Evolutionary conservation across 2,888 invertebrate species (phyloP), one percentile per base, ranked within the genome.

Genomic region (Chouioia cunea): DNA sequence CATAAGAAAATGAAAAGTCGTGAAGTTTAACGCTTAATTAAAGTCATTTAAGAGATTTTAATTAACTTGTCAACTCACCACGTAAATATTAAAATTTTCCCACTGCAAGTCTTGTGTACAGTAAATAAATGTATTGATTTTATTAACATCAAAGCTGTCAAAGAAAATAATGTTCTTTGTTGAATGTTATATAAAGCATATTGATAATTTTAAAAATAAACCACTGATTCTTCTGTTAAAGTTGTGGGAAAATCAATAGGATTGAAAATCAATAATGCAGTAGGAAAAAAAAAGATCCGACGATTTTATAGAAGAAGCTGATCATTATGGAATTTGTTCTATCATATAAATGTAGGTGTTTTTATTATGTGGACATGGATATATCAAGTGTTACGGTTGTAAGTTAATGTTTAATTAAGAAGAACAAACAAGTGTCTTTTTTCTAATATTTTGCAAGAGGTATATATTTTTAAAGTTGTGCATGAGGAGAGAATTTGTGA

Each of bases 401-500:
- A 59, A 60, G 47, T 60, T 56, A 23, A 60, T 56, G 50, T 53
- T 65, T 44, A 54, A 58, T 60, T 54, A 22, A 22, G 48, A 56
- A 23, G 27, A n/a, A 60, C 14, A 43, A 54, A 50, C 59, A 48
- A 56, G n/a, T 65, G 43, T 59, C 57, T 66, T 73, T 71, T 36
- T 70, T 73, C 64, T 70, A 73, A 73, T 73, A 67, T 70, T 73
- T 70, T 73, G 70, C 66, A 67, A 73, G 16, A 73, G 16, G 60
- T 48, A 56, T 73, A 70, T 70, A 67, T 73, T 73, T 73, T 67
- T 70, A 73, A 73, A 47, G 60, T 65, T 73, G 56, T 67, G 63
- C 20, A 50, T 64, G 57, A 60, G 48, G 53, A 14, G 46, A 64
- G 47, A 56, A 56, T 57, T 70, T 65, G 72, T 65, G 65, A 73